Base-by-base conservation (phyloP, 2,797 vertebrate species). In the Brachymystax lenok region DNA sequence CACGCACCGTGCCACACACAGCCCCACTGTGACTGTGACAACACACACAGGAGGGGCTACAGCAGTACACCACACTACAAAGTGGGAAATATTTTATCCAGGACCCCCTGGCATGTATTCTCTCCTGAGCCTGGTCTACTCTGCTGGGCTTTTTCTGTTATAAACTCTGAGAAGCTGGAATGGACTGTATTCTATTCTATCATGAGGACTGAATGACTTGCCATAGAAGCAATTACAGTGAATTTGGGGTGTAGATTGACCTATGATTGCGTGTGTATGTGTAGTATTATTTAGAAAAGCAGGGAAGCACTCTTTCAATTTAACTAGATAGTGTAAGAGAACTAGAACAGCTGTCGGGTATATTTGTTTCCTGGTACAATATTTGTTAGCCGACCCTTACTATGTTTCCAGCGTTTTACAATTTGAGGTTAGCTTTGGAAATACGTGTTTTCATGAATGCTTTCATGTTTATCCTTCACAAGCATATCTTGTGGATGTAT, bases 161-260 rank as follows among this genome's bases (percentile, higher is more conserved):
- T 83, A 80, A 85, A 67, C 69, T 76, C 85, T 76, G 80, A 77
- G 79, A 56, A 82, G 71, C n/a, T 13, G 74, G 80, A 83, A 82
- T 78, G 88, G 82, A 88, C 87, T 87, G 88, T 88, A 87, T 61
- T 89, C 90, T 90, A 89, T 80, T 74, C 68, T 84, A 88, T 90
- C 87, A 90, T 83, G 82, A 77, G 81, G 80, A 80, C 78, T 78
- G 82, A 82, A 83, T 75, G 86, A 86, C 85, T 80, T 13, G 52
- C 79, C 82, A 82, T 77, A 82, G 86, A 88, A 82, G 85, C 81
- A 69, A 84, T 88, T 89, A 84, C 14, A 83, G 84, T 76, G 80
- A 91, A 75, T 82, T 80, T 3, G 2, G 83, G 81, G 79, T 1
- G 21, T 27, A 78, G 67, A 76, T 74, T 19, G 21, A 40, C 76